A percentile compares a stretch with the other conserved stretches of the same genome.
phyloP scores from a whole-genome alignment of 35 echinoderm and acorn worm species.

The Lytechinus variegatus region DNA sequence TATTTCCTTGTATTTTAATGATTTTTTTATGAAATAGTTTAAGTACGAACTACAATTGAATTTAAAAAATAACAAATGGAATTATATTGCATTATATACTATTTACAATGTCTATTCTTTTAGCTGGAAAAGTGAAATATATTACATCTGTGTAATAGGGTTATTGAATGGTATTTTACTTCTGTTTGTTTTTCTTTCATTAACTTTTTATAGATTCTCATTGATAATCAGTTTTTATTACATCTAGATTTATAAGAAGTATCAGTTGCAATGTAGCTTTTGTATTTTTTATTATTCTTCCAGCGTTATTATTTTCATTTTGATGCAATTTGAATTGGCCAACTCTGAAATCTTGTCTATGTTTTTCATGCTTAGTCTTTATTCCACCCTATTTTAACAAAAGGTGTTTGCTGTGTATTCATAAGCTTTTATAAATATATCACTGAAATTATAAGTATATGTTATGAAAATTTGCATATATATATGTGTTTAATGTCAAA shows the following conservation, averaged over 20 bases:
- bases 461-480: neutral
- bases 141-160: too few species aligned
- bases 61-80: neutral
- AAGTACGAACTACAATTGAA: neutral
- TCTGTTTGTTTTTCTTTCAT: too few species aligned
- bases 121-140: too few species aligned
- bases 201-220: too few species aligned
- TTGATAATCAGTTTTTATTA: too few species aligned
- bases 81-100: neutral
- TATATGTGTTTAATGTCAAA: neutral
- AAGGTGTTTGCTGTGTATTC: neutral
- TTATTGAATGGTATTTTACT: too few species aligned
- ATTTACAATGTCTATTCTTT: too few species aligned
- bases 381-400: neutral
- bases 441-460: neutral
- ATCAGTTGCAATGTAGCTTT: too few species aligned
- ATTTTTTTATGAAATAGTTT: neutral
- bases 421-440: neutral
- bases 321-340: neutral
- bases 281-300: too few species aligned
- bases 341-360: neutral
- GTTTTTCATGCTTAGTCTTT: neutral
- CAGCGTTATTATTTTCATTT: too few species aligned
- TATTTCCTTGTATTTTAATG: neutral
- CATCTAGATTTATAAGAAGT: too few species aligned